Evolutionary conservation across 2,797 vertebrate genomes (phyloP), one percentile per base, ranked within the genome.

Genomic region (Protosalanx chinensis): DNA sequence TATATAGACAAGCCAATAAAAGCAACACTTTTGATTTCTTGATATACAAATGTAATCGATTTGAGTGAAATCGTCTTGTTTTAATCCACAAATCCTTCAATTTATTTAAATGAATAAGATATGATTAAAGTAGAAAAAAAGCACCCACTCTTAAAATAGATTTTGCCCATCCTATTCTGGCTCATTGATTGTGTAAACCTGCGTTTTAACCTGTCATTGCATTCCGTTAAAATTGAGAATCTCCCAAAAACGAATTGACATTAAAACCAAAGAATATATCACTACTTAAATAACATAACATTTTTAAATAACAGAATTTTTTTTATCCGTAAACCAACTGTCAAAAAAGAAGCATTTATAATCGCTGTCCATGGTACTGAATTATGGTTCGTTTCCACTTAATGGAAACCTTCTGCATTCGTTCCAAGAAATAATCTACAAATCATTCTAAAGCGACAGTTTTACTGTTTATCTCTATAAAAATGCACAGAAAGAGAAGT

Each of bases 301-400:
- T 27, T 27, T 27, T 1, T 1, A 27, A 27, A 27, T 27, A 27
- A 27, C 23, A 27, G 23, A 27, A 27, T 1, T 27, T 27, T 37
- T 37, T 37, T 37, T 37, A 37, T 37, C 35, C 6, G 35, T 2
- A 8, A 7, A 37, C 1, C 35, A 37, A 37, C 35, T 37, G 35
- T 37, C 35, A 1, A 30, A 3, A 1, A 35, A 6, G 2, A 63
- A 32, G 23, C 37, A 3, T 4, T 27, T 6, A 6, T 15, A 3
- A 49, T 33, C 12, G 64, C 78, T 80, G 66, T 80, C 74, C 72
- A 46, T 72, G 78, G 78, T 76, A 10, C 78, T 80, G 75, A 76
- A 74, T 33, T 3, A 0, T 2, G n/a, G 2, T n/a, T n/a, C 3
- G 32, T 53, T 10, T 7, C 3, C 10, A 56, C 15, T 13, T 65